Evolutionary conservation across 1,140 invertebrate species (phyloP), one percentile per base, ranked within the genome.

Genomic region (Calosoma granatense): DNA sequence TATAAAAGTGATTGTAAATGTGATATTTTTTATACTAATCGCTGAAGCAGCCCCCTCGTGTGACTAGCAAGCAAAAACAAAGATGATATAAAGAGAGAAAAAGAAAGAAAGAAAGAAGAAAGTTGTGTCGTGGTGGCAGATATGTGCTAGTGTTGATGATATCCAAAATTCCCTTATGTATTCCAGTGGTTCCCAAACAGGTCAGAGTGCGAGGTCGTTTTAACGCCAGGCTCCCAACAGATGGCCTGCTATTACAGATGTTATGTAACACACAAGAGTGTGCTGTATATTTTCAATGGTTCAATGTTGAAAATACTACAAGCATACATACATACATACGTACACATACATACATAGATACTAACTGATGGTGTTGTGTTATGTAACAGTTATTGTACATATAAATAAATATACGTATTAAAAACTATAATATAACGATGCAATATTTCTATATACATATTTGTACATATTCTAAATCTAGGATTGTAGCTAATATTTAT

Each of bases 391-490:
- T n/a, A n/a, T n/a, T n/a, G n/a, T n/a, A n/a, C n/a, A n/a, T n/a
- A n/a, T n/a, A n/a, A n/a, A n/a, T n/a, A n/a, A 21, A 20, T 23
- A n/a, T 47, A 47, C 41, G 17, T 47, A 47, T 11, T 47, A n/a
- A n/a, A n/a, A n/a, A n/a, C n/a, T n/a, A n/a, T n/a, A n/a, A 47
- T 47, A 47, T 19, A 22, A 54, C n/a, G 23, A 54, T 26, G 53
- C 53, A 54, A 54, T 54, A 54, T 54, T 54, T 54, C 53, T 54
- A 54, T 54, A 54, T 23, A 54, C 23, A 54, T 54, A 54, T 54
- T 54, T 54, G 53, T 54, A 54, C 23, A 54, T 54, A 54, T 26
- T 23, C 21, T 54, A 54, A 23, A 54, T 54, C 21, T 54, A 54
- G 41, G 17, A 12, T 17, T 47, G 41, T 47, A 47, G 41, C 15